Evolutionary conservation across 2,888 invertebrate species (phyloP).

Genomic region (Euclidia mi): DNA sequence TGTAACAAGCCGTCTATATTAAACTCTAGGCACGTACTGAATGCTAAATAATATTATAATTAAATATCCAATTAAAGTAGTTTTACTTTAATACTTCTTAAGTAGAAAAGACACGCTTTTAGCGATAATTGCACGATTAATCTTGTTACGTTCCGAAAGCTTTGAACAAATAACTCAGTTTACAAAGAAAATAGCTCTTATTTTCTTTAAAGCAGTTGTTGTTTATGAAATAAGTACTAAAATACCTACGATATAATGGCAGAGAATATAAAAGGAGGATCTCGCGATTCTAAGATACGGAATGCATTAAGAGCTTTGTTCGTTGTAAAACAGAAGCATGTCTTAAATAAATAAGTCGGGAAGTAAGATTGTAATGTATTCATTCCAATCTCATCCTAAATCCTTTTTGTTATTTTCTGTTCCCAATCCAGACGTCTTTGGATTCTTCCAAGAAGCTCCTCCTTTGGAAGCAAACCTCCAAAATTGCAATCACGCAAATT

Average conservation of each 20-base stretch:
- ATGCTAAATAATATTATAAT: background rate
- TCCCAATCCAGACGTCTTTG: constrained; percentile 80
- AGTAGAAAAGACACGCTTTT: constrained; percentile 26
- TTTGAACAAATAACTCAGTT: constrained; percentile 25
- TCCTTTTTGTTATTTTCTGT: constrained; percentile 84
- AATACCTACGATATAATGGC: background rate
- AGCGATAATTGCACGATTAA: constrained; percentile 36
- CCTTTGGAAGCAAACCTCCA: constrained; percentile 87
- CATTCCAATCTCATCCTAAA: constrained; percentile 79
- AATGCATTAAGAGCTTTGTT: constrained; percentile 25
- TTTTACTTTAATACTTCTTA: background rate
- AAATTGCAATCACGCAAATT: constrained; percentile 89
- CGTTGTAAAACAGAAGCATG: constrained; percentile 26
- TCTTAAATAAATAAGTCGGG: constrained; percentile 48
- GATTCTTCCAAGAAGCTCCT: too few relatives aligned
- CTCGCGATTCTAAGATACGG: constrained; percentile 3
- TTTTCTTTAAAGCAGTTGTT: constrained; percentile 9
- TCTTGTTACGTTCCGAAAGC: constrained; percentile 26
- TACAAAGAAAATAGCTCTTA: constrained; percentile 11
- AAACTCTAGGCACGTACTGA: background rate
- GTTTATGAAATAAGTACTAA: constrained; percentile 7
- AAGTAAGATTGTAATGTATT: constrained; percentile 72
- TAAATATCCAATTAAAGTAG: constrained; percentile 4
- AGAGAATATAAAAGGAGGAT: background rate
- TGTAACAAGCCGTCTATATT: too few relatives aligned